Percentiles rank a stretch among this genome's conserved stretches.
Evolutionary conservation across 2,888 invertebrate genomes (phyloP).

Genomic region (Patella pellucida): DNA sequence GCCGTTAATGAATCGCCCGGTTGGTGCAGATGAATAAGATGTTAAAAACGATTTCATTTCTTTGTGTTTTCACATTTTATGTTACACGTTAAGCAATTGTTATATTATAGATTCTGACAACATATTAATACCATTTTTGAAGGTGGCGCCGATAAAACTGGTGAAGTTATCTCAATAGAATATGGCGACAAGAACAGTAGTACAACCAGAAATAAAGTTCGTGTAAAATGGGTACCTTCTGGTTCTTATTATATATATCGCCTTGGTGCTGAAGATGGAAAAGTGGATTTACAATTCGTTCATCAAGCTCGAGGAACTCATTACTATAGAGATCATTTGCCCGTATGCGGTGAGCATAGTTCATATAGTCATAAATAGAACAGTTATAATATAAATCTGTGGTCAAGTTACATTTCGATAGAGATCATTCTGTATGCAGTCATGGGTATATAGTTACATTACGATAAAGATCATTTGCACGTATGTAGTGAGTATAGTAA

Average conservation of each 20-base stretch:
- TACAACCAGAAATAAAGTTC: constrained; percentile 8
- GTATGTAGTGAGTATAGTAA: too few species aligned
- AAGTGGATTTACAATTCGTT: constrained; percentile 26
- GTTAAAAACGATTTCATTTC: too few species aligned
- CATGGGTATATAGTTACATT: too few species aligned
- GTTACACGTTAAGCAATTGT: too few species aligned
- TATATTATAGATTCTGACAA: too few species aligned
- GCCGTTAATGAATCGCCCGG: too few species aligned
- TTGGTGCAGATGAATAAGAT: too few species aligned
- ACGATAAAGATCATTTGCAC: too few species aligned
- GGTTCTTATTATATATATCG: constrained; percentile 18
- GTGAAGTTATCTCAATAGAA: background rate
- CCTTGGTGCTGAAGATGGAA: constrained; percentile 21
- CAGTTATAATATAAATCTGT: too few species aligned
- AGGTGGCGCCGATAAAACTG: constrained; percentile 13
- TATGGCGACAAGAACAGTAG: background rate
- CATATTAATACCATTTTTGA: background rate
- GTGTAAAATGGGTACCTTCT: constrained; percentile 22
- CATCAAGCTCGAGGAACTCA: constrained; percentile 23
- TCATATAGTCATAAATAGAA: background rate
- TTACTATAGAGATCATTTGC: constrained; percentile 32
- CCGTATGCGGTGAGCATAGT: constrained; percentile 20
- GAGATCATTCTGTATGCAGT: too few species aligned
- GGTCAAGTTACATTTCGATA: too few species aligned
- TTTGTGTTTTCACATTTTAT: too few species aligned